Evolutionary conservation across 2,113 vertebrate species (phyloP).

Genomic region (Potamarius usumacintae): DNA sequence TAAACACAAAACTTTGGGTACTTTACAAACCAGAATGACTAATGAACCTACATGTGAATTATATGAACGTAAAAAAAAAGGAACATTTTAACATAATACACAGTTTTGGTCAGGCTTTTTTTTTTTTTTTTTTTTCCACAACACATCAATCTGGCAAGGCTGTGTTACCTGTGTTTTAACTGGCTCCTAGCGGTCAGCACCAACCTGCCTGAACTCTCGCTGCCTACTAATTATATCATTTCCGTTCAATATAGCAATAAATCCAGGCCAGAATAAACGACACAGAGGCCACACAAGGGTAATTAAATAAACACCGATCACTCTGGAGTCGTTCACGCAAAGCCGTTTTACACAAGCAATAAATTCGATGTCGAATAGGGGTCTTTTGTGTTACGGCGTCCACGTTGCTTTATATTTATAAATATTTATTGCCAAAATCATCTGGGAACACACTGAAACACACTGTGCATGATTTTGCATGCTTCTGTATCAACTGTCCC

Average conservation of each 20-base stretch:
- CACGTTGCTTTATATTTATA: background rate
- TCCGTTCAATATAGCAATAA: constrained; percentile 34
- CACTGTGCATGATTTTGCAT: background rate
- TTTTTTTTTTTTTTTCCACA: background rate
- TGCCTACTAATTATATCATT: constrained; percentile 33
- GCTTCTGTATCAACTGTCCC: background rate
- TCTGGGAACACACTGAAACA: background rate
- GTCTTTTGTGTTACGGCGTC: background rate
- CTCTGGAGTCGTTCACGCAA: background rate
- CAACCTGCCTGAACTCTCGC: constrained; percentile 46
- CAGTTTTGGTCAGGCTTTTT: background rate
- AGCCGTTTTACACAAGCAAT: background rate
- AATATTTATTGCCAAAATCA: background rate
- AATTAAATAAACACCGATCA: background rate
- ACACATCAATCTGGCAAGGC: background rate
- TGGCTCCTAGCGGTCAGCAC: constrained; percentile 26
- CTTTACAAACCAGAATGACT: constrained; percentile 8
- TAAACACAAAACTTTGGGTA: constrained; percentile 8
- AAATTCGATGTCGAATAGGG: background rate
- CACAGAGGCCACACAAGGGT: background rate
- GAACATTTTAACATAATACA: background rate
- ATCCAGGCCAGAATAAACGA: constrained; percentile 17
- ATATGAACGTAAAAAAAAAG: background rate
- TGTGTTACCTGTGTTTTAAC: constrained; percentile 43
- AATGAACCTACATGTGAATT: background rate